Base-by-base conservation (phyloP, 2,113 vertebrate species). In the Gallinago jamesoni region DNA sequence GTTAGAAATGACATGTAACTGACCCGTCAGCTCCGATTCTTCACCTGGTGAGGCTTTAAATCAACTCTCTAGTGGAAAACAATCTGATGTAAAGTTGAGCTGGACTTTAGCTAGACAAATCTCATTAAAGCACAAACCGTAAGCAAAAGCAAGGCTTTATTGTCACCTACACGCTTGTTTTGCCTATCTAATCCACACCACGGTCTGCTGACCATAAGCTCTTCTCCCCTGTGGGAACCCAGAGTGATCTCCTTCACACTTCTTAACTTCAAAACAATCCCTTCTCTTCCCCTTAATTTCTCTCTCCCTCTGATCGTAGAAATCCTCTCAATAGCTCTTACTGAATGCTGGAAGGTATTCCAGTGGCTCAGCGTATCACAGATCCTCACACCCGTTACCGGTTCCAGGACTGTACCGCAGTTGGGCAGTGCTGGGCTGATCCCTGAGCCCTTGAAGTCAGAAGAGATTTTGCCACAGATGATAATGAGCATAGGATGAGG, bases 51-150 rank as follows among this genome's bases (percentile, higher is more conserved):
- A 57, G 53, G 12, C 16, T 62, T 88, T 72, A 80, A 83, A 67
- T 50, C 56, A 88, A 12, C 47, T 62, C 53, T 82, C 14, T 31
- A 59, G n/a, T 37, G 19, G 63, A 90, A 89, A 93, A 80, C 27
- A 80, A 62, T 69, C 31, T 81, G 50, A 63, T 63, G 23, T 69
- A 66, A 90, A 78, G 83, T 50, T 60, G 37, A 94, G 39, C 41
- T 75, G 94, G 37, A 66, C 20, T 14, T 77, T 55, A 90, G 33
- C 37, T 70, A 87, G 67, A 79, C 33, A 78, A 87, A 89, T 75
- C 70, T 91, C 57, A 55, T 87, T 84, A 90, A 93, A 94, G 70
- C 53, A 70, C 24, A 91, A 91, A 74, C 48, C 57, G 73, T 74
- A 87, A 91, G 75, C 35, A 94, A 95, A 82, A 2, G 28, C n/a